Base-by-base conservation (phyloP, 2,888 invertebrate genomes). In the Eupithecia subfuscata region DNA sequence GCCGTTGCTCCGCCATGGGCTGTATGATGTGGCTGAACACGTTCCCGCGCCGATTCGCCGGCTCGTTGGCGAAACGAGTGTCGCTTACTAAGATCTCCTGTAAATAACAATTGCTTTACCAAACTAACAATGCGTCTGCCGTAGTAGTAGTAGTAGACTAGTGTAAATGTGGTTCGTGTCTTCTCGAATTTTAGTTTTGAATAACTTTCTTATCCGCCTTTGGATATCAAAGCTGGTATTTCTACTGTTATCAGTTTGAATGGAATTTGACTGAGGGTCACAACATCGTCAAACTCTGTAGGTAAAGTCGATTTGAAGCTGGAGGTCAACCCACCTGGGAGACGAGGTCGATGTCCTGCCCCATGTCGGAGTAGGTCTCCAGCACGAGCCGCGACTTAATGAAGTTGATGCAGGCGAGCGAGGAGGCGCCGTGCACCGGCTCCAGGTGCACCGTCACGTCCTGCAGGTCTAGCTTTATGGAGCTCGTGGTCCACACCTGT, bases 291-390 rank as follows among this genome's bases (percentile, higher is more conserved):
- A 45, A 45, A 48, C 48, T 48, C 48, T 18, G 48, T 5, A 48
- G 18, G 18, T 48, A 48, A 48, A 48, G 18, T 45, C 18, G 18
- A 1, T 18, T 48, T n/a, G n/a, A 9, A 9, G n/a, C n/a, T 2
- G 9, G 3, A n/a, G 52, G 18, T 8, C n/a, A 22, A 12, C 22
- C 4, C 22, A 76, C 98, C 91, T 98, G 98, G 0, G 99, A 99
- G 0, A 98, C 98, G 30, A 99, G 95, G 90, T 99, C 99, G 71
- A 99, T 96, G 85, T 99, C 99, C 91, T 98, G 98, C 18, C 98
- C 97, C 69, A 97, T 96, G 91, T 99, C 98, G 83, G 98, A 98
- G 88, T 97, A 97, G 7, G 97, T 97, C 88, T 99, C 98, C 72
- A 98, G 96, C 64, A 97, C 97, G 67, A 99, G 95, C 25, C 97